Percentiles rank a stretch among this genome's conserved stretches.
Evolutionary conservation across 1,140 invertebrate genomes (phyloP).

Genomic region (Radopholus similis): DNA sequence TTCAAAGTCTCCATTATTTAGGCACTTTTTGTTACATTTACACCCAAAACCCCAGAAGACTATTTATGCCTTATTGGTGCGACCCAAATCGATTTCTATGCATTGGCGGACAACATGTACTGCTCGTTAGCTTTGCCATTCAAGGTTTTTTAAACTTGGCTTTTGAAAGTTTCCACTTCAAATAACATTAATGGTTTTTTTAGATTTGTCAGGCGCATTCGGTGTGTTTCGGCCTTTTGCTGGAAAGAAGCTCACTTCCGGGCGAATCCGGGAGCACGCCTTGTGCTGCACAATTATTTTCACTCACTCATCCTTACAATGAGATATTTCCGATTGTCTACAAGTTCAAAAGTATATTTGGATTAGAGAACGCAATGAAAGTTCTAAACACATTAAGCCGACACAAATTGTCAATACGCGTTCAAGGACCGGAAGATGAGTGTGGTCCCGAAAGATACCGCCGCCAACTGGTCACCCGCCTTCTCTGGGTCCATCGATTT

Average conservation of each 20-base stretch:
- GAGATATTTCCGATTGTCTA: conserved; percentile 29
- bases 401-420: conserved; percentile 20
- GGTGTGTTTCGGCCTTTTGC: conserved; percentile 21
- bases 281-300: conserved; percentile 23
- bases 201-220: conserved; percentile 22
- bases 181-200: background rate
- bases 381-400: conserved; percentile 3
- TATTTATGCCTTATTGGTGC: conserved; percentile 25
- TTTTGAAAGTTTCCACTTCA: background rate
- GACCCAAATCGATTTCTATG: conserved; percentile 26
- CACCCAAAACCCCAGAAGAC: conserved; percentile 21
- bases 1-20: conserved; percentile 6
- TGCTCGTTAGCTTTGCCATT: conserved; percentile 24
- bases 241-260: conserved; percentile 25
- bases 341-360: conserved; percentile 25
- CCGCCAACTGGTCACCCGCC: conserved; percentile 2
- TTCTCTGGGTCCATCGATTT: conserved; percentile 10
- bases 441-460: conserved; percentile 23
- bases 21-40: conserved; percentile 31
- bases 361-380: background rate
- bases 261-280: conserved; percentile 11
- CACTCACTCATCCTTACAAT: conserved; percentile 30
- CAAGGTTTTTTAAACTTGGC: conserved; percentile 3
- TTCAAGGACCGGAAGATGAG: conserved; percentile 17
- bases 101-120: conserved; percentile 7